Evolutionary conservation across 2,113 vertebrate genomes (phyloP), one percentile per base, ranked within the genome.

Genomic region (Synchiropus splendidus): DNA sequence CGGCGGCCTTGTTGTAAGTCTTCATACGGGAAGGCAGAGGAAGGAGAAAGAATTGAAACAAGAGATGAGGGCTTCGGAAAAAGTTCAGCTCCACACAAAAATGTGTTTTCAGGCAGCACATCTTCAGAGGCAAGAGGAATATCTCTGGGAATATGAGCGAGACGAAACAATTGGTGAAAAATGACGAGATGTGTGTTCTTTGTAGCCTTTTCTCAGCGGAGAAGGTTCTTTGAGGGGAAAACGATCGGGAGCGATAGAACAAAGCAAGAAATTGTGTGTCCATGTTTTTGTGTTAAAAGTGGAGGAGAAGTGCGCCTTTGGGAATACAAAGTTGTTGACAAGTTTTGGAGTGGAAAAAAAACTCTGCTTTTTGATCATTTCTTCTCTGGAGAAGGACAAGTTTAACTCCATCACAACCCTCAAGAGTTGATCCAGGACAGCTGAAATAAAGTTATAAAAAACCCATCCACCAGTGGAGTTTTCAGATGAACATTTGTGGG

Each of bases 111-210:
- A 16, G 37, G 18, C 13, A 31, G 39, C 3, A 2, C 16, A 12
- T 41, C 32, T 47, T 58, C 35, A 30, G 9, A 31, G 48, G 41
- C 40, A 4, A 39, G 3, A 8, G 47, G 51, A 45, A 18, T 42
- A 42, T 43, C 18, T 39, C 21, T 6, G 37, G 18, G 11, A 27
- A 39, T 31, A 41, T 18, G 54, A 56, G 36, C 34, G 12, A 11
- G 14, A 8, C 21, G 11, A 58, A 31, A 39, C 41, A 32, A 17
- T 12, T 18, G 31, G 33, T 38, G 27, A 36, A 16, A 43, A 49
- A 36, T 40, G 46, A 51, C 21, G 47, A n/a, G n/a, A n/a, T n/a
- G n/a, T n/a, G 55, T 27, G 21, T 27, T 27, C 21, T 8, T 27
- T 27, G 45, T 18, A 39, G n/a, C n/a, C n/a, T n/a, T n/a, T n/a